Conservation (phyloP, 2,797 vertebrate species). For the Rousettus madagascariensis region DNA sequence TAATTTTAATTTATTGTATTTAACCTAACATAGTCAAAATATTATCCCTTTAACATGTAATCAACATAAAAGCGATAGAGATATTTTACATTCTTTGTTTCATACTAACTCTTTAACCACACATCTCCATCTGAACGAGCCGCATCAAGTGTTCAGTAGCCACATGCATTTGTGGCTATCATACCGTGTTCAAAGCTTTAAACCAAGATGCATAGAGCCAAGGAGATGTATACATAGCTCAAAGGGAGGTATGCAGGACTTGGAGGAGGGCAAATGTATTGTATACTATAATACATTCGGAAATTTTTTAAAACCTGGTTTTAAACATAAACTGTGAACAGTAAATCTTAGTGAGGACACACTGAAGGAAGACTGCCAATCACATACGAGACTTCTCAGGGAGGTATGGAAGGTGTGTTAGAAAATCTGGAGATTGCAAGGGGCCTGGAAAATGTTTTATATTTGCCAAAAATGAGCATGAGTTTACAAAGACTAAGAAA, state of each 20-base stretch:
- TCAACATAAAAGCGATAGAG: background rate
- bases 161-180: too few species aligned
- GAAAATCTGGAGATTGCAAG: background rate
- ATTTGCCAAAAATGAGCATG: background rate
- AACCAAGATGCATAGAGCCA: background rate
- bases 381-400: background rate
- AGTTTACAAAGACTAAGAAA: background rate
- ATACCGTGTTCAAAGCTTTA: background rate
- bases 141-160: background rate
- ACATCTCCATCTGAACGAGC: background rate
- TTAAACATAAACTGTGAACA: background rate
- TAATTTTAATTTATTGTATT: conserved; percentile 10
- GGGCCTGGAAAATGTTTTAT: background rate
- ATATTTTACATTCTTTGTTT: background rate
- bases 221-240: rapidly evolving
- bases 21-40: background rate
- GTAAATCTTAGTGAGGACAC: background rate
- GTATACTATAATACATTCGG: background rate
- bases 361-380: background rate
- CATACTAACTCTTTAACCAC: background rate
- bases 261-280: background rate
- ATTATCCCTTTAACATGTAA: background rate
- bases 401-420: background rate
- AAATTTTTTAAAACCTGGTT: background rate
- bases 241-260: background rate